phyloP scores from a whole-genome alignment of 2,888 invertebrate genomes.

The Acleris cristana region DNA sequence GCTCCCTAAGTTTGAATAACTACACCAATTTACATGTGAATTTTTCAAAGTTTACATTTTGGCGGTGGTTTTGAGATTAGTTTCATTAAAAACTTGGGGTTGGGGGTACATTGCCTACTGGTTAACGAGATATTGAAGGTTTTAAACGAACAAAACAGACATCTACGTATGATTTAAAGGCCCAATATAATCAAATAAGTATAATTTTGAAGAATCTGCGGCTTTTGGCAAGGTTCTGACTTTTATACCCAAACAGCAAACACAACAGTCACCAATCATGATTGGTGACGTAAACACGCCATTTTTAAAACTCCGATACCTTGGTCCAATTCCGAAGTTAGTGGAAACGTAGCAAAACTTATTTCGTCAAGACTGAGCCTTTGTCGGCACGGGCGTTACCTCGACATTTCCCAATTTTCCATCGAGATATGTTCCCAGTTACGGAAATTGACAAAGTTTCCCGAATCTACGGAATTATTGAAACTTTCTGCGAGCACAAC shows the following conservation, averaged over 20 bases:
- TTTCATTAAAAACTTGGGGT: no score
- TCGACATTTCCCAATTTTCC: constrained; percentile 49
- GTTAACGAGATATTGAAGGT: no score
- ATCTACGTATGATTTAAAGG: no score
- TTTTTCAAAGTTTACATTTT: no score
- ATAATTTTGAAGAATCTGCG: no score
- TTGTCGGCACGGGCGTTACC: constrained; percentile 36
- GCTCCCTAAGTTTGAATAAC: no score
- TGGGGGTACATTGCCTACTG: no score
- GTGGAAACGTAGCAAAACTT: constrained; percentile 21
- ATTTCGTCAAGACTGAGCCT: constrained; percentile 26
- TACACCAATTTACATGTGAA: no score
- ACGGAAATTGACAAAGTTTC: constrained; percentile 82
- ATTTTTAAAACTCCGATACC: constrained; percentile 30
- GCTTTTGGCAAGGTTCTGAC: no score
- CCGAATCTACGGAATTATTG: constrained; percentile 75
- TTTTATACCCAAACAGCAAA: neutral
- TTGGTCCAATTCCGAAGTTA: constrained; percentile 22
- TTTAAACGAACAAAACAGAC: no score
- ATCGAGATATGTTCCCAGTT: constrained; percentile 69
- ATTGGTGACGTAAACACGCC: constrained; percentile 23
- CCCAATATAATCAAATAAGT: no score
- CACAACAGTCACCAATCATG: neutral
- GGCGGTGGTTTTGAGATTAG: no score
- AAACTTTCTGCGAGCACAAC: constrained; percentile 77